phyloP scores from a whole-genome alignment of 2,888 invertebrate species.

The Athalia circularis region DNA sequence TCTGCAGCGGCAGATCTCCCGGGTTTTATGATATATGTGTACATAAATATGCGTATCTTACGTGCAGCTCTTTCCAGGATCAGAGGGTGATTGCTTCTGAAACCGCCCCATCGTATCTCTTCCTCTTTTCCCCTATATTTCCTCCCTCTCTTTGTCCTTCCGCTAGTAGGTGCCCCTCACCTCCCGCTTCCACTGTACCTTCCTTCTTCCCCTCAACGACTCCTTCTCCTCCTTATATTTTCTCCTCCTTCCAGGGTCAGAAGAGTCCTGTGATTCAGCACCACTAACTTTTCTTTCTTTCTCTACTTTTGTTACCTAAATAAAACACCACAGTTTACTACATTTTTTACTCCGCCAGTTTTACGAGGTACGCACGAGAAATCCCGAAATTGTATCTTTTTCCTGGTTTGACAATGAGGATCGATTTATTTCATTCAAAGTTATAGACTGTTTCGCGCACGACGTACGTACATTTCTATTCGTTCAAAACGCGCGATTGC shows the following conservation, averaged over 20 bases:
- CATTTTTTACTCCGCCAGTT: too few species aligned
- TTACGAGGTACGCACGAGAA: too few species aligned
- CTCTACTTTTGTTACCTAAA: too few species aligned
- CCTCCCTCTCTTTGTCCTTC: constrained; percentile 39
- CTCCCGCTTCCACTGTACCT: constrained; percentile 11
- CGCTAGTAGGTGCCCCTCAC: constrained; percentile 14
- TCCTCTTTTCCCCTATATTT: constrained; percentile 32
- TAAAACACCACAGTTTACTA: too few species aligned
- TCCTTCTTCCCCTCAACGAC: constrained; percentile 39
- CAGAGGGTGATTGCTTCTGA: constrained; percentile 41
- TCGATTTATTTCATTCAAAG: too few species aligned
- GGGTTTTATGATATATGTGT: neutral
- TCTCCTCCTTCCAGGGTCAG: constrained; percentile 9
- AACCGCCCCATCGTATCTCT: constrained; percentile 40
- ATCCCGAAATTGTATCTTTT: too few species aligned
- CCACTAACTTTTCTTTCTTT: too few species aligned
- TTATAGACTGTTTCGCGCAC: too few species aligned
- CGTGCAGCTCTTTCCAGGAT: constrained; percentile 14
- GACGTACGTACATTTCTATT: too few species aligned
- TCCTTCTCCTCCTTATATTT: constrained; percentile 30
- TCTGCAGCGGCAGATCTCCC: neutral
- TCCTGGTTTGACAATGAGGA: too few species aligned
- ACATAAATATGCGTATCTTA: constrained; percentile 1
- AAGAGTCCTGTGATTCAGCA: neutral
- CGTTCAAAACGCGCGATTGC: too few species aligned